A percentile compares a stretch with the other conserved stretches of the same genome.
Evolutionary conservation across 2,888 invertebrate genomes (phyloP).

Genomic region (Himalopsyche anomala): DNA sequence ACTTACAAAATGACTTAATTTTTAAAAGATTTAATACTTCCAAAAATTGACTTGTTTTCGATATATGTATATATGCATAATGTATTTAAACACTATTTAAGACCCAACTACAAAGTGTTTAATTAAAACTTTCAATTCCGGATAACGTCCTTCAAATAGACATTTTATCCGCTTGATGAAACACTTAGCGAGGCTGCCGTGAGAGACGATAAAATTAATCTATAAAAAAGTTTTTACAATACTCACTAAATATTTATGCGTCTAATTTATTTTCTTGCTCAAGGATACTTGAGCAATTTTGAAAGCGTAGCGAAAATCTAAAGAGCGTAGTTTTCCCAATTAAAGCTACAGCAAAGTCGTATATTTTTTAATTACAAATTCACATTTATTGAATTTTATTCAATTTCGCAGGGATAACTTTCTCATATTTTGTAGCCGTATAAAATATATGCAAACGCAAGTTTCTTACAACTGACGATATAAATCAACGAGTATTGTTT

Average conservation of each 20-base stretch:
- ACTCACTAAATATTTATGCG: constrained; percentile 6
- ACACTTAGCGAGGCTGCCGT: background rate
- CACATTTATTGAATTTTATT: constrained; percentile 17
- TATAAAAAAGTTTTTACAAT: constrained; percentile 38
- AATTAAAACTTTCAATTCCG: no score
- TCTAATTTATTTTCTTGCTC: constrained; percentile 20
- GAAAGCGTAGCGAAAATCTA: constrained; percentile 12
- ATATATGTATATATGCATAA: no score
- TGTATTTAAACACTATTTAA: no score
- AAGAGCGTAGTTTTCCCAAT: constrained; percentile 16
- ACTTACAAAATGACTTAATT: no score
- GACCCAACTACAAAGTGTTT: no score
- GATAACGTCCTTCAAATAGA: no score
- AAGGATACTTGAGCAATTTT: background rate
- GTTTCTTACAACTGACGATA: no score
- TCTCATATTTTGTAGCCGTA: background rate
- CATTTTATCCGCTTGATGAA: no score
- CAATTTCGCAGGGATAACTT: background rate
- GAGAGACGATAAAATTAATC: constrained; percentile 16
- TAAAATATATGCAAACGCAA: no score
- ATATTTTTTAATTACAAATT: constrained; percentile 32
- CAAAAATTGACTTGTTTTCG: no score
- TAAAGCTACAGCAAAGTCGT: constrained; percentile 11
- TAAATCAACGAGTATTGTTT: no score
- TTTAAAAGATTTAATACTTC: no score